These are phyloP conservation scores for Notothenia rossii DNA, from an alignment of 2,113 vertebrate genomes.

Conservation along the genomic window DNA sequence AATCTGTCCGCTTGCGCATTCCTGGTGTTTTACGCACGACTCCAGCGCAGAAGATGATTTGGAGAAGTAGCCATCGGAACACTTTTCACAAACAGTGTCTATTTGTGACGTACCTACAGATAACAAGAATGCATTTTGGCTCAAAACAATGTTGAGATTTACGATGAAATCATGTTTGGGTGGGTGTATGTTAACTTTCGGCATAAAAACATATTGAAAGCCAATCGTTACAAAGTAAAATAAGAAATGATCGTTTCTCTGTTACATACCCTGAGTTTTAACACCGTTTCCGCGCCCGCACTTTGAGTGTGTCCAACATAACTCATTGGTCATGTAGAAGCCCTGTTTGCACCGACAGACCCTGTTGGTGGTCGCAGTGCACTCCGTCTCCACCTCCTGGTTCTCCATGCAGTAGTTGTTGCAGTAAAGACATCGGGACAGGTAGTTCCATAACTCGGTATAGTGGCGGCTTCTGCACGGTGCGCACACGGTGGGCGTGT, in stretches of 20 bases:
- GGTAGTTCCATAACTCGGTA: constrained; percentile 81
- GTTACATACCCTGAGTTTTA: constrained; percentile 59
- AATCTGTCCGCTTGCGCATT: constrained; percentile 48
- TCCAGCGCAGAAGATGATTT: constrained; percentile 51
- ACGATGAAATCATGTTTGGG: too few relatives aligned
- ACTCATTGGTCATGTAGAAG: constrained; percentile 59
- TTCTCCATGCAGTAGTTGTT: constrained; percentile 65
- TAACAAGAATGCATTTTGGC: neutral
- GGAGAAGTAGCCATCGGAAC: constrained; percentile 75
- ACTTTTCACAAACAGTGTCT: constrained; percentile 76
- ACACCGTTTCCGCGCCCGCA: constrained; percentile 73
- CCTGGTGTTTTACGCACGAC: constrained; percentile 67
- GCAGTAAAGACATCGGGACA: constrained; percentile 82
- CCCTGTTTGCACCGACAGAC: constrained; percentile 81
- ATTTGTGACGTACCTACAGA: constrained; percentile 63
- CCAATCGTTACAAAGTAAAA: neutral
- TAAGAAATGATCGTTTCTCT: neutral
- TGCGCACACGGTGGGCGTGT: constrained; percentile 59
- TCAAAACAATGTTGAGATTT: neutral
- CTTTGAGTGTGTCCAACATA: constrained; percentile 68
- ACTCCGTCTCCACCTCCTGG: constrained; percentile 74
- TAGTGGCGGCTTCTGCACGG: constrained; percentile 61
- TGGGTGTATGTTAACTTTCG: neutral
- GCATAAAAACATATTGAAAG: neutral
- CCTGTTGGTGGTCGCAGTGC: constrained; percentile 63